phyloP scores from a whole-genome alignment of 2,797 vertebrate genomes.

The Cottoperca gobio region DNA sequence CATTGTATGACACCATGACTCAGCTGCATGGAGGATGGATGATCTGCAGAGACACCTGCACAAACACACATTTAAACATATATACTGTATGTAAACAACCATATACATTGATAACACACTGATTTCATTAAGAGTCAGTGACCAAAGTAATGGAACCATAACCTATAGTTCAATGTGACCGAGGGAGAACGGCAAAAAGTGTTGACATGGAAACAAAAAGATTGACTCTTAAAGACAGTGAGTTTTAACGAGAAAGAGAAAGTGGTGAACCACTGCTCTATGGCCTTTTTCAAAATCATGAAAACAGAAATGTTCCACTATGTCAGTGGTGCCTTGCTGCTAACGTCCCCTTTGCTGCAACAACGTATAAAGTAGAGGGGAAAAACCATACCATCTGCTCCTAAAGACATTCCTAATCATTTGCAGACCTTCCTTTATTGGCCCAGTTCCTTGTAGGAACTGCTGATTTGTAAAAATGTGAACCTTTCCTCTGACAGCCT shows the following conservation, averaged over 20 bases:
- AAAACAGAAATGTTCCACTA: slow-evolving; percentile 78
- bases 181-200: not conserved
- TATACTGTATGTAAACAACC: not conserved
- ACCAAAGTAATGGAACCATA: not conserved
- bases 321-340: slow-evolving; percentile 71
- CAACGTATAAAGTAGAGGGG: slow-evolving; percentile 61
- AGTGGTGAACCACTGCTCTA: slow-evolving; percentile 21
- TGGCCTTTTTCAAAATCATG: slow-evolving; percentile 39
- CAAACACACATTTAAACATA: not conserved
- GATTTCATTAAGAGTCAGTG: not conserved
- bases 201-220: not conserved
- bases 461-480: slow-evolving; percentile 74
- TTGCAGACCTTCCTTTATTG: slow-evolving; percentile 69
- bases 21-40: slow-evolving; percentile 28
- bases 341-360: slow-evolving; percentile 50
- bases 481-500: slow-evolving; percentile 43
- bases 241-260: not conserved
- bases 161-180: not conserved
- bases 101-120: not conserved
- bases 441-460: slow-evolving; percentile 68
- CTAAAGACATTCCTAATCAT: slow-evolving; percentile 75
- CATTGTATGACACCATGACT: slow-evolving; percentile 52
- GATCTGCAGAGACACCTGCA: not conserved
- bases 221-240: not conserved
- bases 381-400: slow-evolving; percentile 78